phyloP scores from a whole-genome alignment of 2,797 vertebrate genomes.

The Pitangus sulphuratus region DNA sequence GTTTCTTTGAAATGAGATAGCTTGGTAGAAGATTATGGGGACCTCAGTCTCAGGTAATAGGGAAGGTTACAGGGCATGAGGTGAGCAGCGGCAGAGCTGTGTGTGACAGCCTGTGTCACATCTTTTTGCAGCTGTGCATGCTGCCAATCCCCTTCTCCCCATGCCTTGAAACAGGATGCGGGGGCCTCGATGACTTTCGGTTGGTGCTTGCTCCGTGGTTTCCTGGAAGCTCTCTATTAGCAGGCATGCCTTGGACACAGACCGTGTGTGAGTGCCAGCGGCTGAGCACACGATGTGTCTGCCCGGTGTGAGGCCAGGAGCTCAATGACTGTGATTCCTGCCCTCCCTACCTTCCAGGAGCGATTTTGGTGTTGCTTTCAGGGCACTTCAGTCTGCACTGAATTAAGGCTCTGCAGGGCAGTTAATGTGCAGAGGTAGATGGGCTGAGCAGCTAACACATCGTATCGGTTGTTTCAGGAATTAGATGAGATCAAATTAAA shows the following conservation, averaged over 20 bases:
- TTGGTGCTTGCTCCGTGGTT: neutral
- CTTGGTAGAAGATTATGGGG: neutral
- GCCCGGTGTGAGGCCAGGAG: neutral
- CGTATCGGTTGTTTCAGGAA: neutral
- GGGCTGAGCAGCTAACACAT: neutral
- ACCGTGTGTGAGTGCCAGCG: accelerated
- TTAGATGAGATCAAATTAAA: neutral
- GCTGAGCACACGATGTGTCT: accelerated
- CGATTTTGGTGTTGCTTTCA: neutral
- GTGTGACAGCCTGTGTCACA: neutral
- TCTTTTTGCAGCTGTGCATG: neutral
- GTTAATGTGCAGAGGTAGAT: neutral
- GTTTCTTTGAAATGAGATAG: neutral
- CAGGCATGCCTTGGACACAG: neutral
- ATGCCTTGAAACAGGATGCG: neutral
- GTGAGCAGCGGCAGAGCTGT: neutral
- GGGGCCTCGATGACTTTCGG: neutral
- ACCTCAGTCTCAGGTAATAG: neutral
- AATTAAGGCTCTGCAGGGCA: neutral
- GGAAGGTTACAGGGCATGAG: neutral
- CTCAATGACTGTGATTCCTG: neutral
- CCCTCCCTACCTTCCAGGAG: neutral
- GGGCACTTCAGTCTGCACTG: neutral
- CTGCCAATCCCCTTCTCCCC: neutral
- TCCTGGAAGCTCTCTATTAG: neutral